phyloP scores from a whole-genome alignment of 1,140 invertebrate genomes.

The Cydia splendana region DNA sequence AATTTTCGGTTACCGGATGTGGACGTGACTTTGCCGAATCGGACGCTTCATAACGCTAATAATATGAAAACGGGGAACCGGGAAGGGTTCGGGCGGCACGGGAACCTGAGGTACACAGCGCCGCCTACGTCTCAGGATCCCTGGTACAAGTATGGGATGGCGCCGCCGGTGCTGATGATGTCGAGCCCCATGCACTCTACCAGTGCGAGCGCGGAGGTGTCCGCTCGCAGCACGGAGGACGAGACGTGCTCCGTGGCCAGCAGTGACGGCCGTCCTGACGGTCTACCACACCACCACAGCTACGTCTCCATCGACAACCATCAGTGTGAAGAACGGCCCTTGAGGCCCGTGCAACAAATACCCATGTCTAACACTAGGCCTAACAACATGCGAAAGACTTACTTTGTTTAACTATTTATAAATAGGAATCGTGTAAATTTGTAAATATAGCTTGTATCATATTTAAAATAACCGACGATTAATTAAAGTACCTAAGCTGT shows the following conservation, averaged over 20 bases:
- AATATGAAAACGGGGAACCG: slow-evolving; percentile 72
- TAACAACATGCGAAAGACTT: slow-evolving; percentile 75
- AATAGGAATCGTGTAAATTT: slow-evolving; percentile 43
- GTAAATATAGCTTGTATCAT: slow-evolving; percentile 37
- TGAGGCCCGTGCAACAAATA: slow-evolving; percentile 73
- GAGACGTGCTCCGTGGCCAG: slow-evolving; percentile 77
- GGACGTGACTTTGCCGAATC: slow-evolving; percentile 76
- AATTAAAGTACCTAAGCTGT: slow-evolving; percentile 25
- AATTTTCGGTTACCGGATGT: slow-evolving; percentile 92
- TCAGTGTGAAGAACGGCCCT: slow-evolving; percentile 73
- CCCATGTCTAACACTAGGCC: slow-evolving; percentile 72
- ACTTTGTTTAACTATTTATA: slow-evolving; percentile 68
- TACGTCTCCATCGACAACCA: slow-evolving; percentile 79
- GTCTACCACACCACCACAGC: slow-evolving; percentile 75
- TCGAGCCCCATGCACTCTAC: slow-evolving; percentile 78
- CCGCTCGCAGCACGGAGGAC: slow-evolving; percentile 76
- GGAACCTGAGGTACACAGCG: slow-evolving; percentile 77
- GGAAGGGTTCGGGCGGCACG: slow-evolving; percentile 72
- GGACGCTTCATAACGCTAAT: slow-evolving; percentile 77
- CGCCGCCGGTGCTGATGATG: slow-evolving; percentile 75
- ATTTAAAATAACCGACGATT: slow-evolving; percentile 39
- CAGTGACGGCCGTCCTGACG: slow-evolving; percentile 71
- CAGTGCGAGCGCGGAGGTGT: slow-evolving; percentile 76
- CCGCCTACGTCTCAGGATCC: slow-evolving; percentile 77
- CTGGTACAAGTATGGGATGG: slow-evolving; percentile 78